Evolutionary conservation across 1,140 invertebrate genomes (phyloP), one percentile per base, ranked within the genome.

Genomic region (Holcopasites calliopsidis): DNA sequence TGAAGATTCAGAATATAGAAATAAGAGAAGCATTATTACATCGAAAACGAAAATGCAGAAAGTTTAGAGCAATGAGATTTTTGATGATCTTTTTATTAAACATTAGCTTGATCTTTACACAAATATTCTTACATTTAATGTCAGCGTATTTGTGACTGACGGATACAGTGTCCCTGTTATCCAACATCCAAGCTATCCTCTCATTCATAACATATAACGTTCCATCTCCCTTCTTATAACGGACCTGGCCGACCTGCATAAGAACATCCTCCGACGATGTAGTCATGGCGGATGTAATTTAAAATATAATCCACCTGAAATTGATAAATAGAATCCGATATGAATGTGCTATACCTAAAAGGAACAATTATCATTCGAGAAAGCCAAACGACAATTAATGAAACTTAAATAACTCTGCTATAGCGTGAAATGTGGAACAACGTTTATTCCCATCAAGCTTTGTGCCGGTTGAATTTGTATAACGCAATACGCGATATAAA

Each of bases 141-240:
- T 99, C 98, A 55, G 96, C 95, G 93, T 98, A 99, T 89, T 96
- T 95, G 90, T 99, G 97, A 76, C 97, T 98, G 33, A 99, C 95
- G 8, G 96, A 95, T 44, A 99, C 97, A 2, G 95, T 97, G 85
- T 98, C 97, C 85, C 94, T 93, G 86, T 98, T 97, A 84, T 97
- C 96, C 47, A 97, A 93, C 96, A 99, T 99, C 97, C 98, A 99
- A 44, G 96, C 98, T 80, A 99, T 92, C 83, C 98, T 93, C 92
- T 98, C 96, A 79, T 97, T 97, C 97, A 99, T 99, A 42, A 99
- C 93, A 91, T 99, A 99, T 31, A 99, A 92, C 7, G 96, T 97
- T 8, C 98, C 98, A 93, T 99, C 97, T 75, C 97, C 96, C 92
- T 99, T 99, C 91, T 99, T 99, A 88, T 97, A 97, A 72, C 97